Evolutionary conservation across 2,888 invertebrate species (phyloP).

Genomic region (Anagyrus pseudococci): DNA sequence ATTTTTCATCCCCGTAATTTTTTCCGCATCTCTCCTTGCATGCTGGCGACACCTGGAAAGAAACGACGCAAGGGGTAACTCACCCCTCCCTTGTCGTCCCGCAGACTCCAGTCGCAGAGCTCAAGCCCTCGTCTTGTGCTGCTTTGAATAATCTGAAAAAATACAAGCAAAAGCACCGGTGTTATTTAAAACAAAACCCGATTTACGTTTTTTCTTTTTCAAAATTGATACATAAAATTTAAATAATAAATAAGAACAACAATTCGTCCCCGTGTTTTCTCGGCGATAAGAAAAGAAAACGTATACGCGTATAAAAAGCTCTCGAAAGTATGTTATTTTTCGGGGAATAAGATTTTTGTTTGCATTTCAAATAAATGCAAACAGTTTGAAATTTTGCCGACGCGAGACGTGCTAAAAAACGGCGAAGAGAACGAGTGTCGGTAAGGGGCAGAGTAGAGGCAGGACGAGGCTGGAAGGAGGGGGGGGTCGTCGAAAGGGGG

Average conservation of each 20-base stretch:
- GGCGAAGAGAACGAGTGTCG: no score
- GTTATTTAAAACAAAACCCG: neutral
- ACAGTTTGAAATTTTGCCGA: no score
- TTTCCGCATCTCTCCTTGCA: slow-evolving; percentile 39
- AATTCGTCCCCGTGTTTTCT: no score
- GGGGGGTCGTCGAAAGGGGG: no score
- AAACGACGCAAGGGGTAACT: slow-evolving; percentile 16
- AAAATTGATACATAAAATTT: neutral
- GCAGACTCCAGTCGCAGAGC: neutral
- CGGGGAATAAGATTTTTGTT: no score
- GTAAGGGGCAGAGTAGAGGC: neutral
- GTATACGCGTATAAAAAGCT: no score
- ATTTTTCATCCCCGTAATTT: slow-evolving; percentile 27
- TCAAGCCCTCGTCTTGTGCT: neutral
- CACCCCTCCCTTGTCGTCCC: slow-evolving; percentile 26
- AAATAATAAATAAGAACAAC: no score
- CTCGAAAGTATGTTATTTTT: no score
- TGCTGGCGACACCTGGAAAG: slow-evolving; percentile 45
- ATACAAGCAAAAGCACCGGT: neutral
- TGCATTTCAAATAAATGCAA: no score
- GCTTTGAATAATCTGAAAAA: slow-evolving; percentile 6
- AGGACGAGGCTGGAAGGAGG: neutral
- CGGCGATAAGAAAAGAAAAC: no score
- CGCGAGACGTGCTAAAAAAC: no score
- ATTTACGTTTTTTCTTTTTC: neutral